A percentile compares a stretch with the other conserved stretches of the same genome.
These are phyloP conservation scores for Aphis craccivora DNA, from an alignment of 1,140 invertebrate genomes.

Conservation along the genomic window DNA sequence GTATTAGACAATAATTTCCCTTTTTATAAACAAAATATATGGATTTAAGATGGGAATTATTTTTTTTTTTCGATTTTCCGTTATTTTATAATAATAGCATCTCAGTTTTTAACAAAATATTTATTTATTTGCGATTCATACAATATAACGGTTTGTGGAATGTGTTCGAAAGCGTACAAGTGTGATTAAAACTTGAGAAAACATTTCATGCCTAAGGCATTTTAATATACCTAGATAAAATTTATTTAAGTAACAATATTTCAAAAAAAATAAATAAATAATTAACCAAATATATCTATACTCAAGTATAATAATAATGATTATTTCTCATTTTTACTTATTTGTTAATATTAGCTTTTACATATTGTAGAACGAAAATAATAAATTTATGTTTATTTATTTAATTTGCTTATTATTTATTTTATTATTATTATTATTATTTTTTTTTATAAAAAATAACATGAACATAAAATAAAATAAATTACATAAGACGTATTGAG, in stretches of 20 bases:
- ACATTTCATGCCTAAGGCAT: neutral
- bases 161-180: neutral
- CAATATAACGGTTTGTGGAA: neutral
- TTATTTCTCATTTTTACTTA: neutral
- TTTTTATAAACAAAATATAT: neutral
- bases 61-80: neutral
- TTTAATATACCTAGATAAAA: neutral
- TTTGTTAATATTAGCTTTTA: neutral
- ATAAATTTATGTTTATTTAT: neutral
- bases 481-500: too few species aligned
- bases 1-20: neutral
- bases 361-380: neutral
- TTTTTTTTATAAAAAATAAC: too few species aligned
- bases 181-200: neutral
- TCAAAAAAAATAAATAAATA: neutral
- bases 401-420: too few species aligned
- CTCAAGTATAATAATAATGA: neutral
- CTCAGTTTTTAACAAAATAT: neutral
- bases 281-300: neutral
- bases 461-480: too few species aligned
- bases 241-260: neutral
- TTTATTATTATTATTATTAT: too few species aligned
- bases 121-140: too few species aligned
- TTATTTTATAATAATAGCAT: neutral
- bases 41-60: neutral